Evolutionary conservation across 2,113 vertebrate genomes (phyloP).

Genomic region (Phyllostomus discolor): DNA sequence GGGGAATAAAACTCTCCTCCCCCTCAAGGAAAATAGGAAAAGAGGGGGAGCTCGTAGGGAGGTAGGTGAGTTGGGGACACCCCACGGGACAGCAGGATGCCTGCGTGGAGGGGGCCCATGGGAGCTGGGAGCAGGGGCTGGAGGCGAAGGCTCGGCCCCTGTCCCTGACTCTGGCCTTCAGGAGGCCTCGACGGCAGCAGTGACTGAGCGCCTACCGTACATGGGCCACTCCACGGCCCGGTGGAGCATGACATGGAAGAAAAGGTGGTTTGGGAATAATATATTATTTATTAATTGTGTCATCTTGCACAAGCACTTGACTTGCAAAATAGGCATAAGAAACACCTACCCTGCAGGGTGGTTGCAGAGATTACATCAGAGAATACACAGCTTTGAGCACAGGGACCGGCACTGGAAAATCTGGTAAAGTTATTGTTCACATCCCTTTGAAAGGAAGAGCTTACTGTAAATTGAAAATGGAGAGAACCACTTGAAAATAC

Average conservation of each 20-base stretch:
- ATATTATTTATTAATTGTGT: neutral
- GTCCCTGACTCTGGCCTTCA: neutral
- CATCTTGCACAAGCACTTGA: neutral
- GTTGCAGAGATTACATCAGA: neutral
- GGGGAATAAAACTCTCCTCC: neutral
- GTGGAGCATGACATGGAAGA: neutral
- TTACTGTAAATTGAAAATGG: neutral
- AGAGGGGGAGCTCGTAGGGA: neutral
- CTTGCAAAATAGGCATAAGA: neutral
- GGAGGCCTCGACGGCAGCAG: neutral
- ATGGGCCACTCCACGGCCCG: neutral
- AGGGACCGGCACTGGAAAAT: neutral
- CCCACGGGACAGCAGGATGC: neutral
- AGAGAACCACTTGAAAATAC: neutral
- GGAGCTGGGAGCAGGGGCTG: neutral
- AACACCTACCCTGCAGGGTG: neutral
- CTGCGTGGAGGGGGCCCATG: neutral
- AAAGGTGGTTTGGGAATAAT: neutral
- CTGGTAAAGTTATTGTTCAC: neutral
- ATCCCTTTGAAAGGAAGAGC: neutral
- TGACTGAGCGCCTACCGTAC: neutral
- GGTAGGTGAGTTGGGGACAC: neutral
- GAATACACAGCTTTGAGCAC: neutral
- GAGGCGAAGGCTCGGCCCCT: neutral
- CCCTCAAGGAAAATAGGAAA: neutral